Conservation (phyloP, 2,797 vertebrate genomes). For the Sebastes steindachneri region DNA sequence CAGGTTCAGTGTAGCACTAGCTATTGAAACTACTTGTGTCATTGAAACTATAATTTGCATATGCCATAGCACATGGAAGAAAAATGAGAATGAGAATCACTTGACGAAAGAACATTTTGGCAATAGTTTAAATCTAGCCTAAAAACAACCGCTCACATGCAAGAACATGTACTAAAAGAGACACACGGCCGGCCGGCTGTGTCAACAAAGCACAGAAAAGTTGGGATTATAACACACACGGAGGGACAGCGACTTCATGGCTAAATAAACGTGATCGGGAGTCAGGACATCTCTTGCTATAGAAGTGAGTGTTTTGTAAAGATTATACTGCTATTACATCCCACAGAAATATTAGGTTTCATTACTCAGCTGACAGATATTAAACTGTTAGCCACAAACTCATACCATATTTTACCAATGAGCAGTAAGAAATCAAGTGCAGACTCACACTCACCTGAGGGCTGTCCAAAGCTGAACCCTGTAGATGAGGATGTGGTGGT, state of each 20-base stretch:
- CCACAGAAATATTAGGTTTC: background rate
- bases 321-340: background rate
- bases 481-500: slow-evolving; percentile 88
- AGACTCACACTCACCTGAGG: slow-evolving; percentile 84
- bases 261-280: background rate
- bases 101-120: background rate
- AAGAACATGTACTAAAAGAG: background rate
- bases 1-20: background rate
- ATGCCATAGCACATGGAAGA: background rate
- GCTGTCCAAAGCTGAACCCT: slow-evolving; percentile 92
- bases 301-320: no score
- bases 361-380: background rate
- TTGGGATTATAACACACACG: no score
- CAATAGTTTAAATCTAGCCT: background rate
- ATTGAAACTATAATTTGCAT: background rate
- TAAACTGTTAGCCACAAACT: background rate
- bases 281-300: background rate
- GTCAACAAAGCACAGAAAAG: no score
- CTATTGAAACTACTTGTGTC: background rate
- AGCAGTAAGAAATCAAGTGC: background rate
- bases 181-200: no score
- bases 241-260: no score
- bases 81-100: background rate
- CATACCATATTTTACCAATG: background rate
- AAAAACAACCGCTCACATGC: no score